These are phyloP conservation scores for Orthochromis malagaraziensis DNA, from an alignment of 2,113 vertebrate species.

Conservation along the genomic window DNA sequence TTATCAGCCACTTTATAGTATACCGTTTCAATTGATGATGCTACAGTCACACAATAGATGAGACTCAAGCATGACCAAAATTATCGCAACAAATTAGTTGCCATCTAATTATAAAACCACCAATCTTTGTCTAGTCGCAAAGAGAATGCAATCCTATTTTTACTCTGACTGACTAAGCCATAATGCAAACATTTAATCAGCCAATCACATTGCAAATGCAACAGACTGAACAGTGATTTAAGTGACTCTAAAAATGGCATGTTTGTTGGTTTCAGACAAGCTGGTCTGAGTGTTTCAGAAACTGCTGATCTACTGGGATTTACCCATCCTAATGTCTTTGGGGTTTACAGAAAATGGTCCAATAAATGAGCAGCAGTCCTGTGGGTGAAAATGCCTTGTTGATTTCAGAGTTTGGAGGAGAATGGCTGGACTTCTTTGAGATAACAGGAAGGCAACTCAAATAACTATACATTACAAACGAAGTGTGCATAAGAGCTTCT, in stretches of 20 bases:
- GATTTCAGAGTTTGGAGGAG: background rate
- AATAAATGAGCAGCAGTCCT: background rate
- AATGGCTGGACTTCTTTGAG: background rate
- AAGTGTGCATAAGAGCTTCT: background rate
- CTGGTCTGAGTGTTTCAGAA: background rate
- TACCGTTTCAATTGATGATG: background rate
- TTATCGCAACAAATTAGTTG: background rate
- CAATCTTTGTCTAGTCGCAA: background rate
- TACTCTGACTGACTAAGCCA: background rate
- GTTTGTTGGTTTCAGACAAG: background rate
- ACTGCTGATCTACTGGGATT: background rate
- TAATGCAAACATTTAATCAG: background rate
- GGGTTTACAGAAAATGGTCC: background rate
- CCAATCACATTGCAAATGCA: background rate
- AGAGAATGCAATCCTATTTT: background rate
- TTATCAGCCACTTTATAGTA: background rate
- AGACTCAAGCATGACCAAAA: background rate
- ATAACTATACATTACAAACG: background rate
- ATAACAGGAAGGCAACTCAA: background rate
- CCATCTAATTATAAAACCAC: background rate
- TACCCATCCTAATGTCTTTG: background rate
- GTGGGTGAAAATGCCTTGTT: background rate
- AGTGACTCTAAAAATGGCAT: background rate
- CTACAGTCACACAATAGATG: background rate
- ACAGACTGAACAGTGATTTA: background rate